Evolutionary conservation across 2,113 vertebrate genomes (phyloP), one percentile per base, ranked within the genome.

Genomic region (Lepidothrix coronata): DNA sequence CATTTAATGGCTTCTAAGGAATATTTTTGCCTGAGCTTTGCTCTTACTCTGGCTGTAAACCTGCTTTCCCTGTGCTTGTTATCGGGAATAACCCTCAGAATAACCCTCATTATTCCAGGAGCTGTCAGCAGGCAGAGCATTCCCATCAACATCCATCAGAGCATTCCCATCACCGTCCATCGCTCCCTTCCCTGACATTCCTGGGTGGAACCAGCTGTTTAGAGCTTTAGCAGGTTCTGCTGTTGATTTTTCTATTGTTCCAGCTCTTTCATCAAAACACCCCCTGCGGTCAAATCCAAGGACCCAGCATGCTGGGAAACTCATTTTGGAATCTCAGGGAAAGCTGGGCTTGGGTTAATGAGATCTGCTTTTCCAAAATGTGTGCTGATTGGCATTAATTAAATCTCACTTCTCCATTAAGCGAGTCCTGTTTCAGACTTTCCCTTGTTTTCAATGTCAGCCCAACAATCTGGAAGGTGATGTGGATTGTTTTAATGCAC

Each of bases 211-310:
- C 7, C 68, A 61, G 48, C 79, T 79, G 43, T 37, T 59, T 1
- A 5, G 67, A 65, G 41, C 11, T 70, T 35, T 4, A 11, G 5
- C 73, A 54, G 84, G 13, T 83, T 76, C 52, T 24, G 5, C 31
- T 30, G 52, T 8, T 85, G 57, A 6, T 73, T 85, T 86, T 63
- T 19, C 9, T n/a, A 4, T 48, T 22, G 17, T 39, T 65, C 39
- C 87, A 59, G 14, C 57, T 61, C 41, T 67, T 30, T 23, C 63
- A 66, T 19, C 59, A 25, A 30, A 76, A 43, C 4, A 31, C 31
- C 49, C 63, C 11, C 46, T 0, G 0, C 21, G 3, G 78, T 12
- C 4, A 18, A 30, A 28, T 7, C 71, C 1, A 52, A 10, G 2
- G 0, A 51, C 55, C 39, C 2, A 11, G 14, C 2, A 6, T 1